Evolutionary conservation across 2,113 vertebrate species (phyloP), one percentile per base, ranked within the genome.

Genomic region (Semnornis frantzii): DNA sequence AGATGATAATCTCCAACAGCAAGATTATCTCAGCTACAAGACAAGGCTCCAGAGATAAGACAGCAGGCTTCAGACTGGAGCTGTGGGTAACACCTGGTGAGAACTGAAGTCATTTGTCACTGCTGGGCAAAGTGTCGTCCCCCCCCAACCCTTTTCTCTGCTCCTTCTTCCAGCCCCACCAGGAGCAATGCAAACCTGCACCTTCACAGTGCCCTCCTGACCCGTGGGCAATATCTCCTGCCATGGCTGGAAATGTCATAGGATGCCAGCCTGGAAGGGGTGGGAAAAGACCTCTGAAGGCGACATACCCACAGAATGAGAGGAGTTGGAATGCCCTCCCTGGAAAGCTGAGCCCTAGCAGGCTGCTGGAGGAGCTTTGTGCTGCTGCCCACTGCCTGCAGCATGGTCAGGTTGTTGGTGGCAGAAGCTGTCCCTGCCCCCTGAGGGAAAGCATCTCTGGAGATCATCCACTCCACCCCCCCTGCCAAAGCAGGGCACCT

Each of bases 41-140:
- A 23, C 3, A 3, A 21, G 50, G 28, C 15, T 57, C 31, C n/a
- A 2, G 70, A 30, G 71, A 27, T 37, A 20, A 64, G 34, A 8
- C 46, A 10, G 18, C 24, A 9, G 60, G 4, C 42, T 59, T 68
- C 73, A 15, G 42, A 5, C 15, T 0, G 2, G 3, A 44, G 70
- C 79, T 24, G 0, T 1, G 48, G 33, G 44, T 63, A 2, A 19
- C 16, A 20, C 63, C n/a, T 12, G 65, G 50, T 5, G 58, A 28
- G 37, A 58, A 14, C 24, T 4, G 62, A 18, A 34, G 54, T 12
- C 1, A 0, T 11, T 69, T 72, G 69, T 15, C 65, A 9, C 3
- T 50, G 54, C 30, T 39, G 17, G 17, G 68, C 63, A 13, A 28
- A 31, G 64, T 54, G 48, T 50, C 20, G 19, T 11, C 21, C 48